Conservation (phyloP, 2,888 invertebrate species). For the Lacanobia wlatinum region DNA sequence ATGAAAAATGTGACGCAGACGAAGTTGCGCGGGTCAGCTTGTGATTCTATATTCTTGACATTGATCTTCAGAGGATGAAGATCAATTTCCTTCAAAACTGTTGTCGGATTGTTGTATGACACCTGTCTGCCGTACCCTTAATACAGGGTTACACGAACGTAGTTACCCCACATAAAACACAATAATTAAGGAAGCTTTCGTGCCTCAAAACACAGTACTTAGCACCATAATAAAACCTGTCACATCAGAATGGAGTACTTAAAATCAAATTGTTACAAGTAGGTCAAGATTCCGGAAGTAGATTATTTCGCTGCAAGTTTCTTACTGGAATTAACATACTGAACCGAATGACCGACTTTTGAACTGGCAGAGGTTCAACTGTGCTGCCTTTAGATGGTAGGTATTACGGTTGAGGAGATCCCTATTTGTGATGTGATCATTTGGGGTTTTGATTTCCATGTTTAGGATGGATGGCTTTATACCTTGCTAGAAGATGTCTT, state of each 20-base stretch:
- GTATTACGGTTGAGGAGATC: background rate
- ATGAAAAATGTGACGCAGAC: too few relatives aligned
- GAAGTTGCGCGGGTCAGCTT: too few relatives aligned
- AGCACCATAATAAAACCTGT: constrained; percentile 53
- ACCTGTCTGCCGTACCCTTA: background rate
- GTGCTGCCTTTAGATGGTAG: background rate
- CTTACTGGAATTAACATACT: constrained; percentile 54
- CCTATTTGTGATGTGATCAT: too few relatives aligned
- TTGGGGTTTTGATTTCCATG: too few relatives aligned
- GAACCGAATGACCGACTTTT: constrained; percentile 32
- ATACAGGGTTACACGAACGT: background rate
- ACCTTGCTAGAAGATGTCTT: too few relatives aligned
- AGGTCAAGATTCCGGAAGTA: constrained; percentile 60
- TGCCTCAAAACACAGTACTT: constrained; percentile 39
- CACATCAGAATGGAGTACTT: constrained; percentile 42
- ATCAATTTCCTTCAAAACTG: too few relatives aligned
- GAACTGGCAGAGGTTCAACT: constrained; percentile 38
- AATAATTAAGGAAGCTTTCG: constrained; percentile 30
- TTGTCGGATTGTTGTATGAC: too few relatives aligned
- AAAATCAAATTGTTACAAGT: constrained; percentile 55
- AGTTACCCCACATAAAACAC: background rate
- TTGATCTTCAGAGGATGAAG: too few relatives aligned
- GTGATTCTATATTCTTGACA: too few relatives aligned
- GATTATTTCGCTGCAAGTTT: constrained; percentile 52
- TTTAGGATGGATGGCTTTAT: too few relatives aligned